Percentiles rank a stretch among this genome's conserved stretches.
Conservation (phyloP, 2,888 invertebrate species). For the Acanthosepion pharaonis region DNA sequence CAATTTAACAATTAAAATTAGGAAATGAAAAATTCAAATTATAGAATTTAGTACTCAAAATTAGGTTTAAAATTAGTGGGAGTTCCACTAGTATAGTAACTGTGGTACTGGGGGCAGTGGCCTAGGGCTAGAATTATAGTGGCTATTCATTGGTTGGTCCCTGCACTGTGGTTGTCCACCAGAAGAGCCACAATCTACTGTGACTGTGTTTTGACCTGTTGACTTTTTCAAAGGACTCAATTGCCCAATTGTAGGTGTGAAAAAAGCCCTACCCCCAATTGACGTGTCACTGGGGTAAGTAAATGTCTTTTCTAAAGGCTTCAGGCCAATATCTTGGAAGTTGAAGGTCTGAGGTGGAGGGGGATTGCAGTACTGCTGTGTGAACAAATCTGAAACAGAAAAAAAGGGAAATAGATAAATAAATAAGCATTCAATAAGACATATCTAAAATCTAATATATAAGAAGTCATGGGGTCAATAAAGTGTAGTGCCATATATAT, state of each 20-base stretch:
- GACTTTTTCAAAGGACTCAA: background rate
- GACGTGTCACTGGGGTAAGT: conserved; percentile 5
- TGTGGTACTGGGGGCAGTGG: conserved; percentile 33
- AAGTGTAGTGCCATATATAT: no score
- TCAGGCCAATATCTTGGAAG: conserved; percentile 33
- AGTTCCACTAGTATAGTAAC: background rate
- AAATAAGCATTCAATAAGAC: background rate
- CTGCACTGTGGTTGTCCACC: conserved; percentile 20
- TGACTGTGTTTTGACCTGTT: background rate
- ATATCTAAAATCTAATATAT: no score
- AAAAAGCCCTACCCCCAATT: background rate
- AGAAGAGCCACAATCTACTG: conserved; percentile 33
- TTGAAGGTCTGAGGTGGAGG: conserved; percentile 33
- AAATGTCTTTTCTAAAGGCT: background rate
- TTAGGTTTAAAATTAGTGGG: background rate
- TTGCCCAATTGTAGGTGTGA: background rate
- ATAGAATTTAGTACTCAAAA: no score
- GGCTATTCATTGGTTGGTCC: conserved; percentile 21
- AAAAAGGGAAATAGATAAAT: background rate
- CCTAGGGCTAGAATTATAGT: conserved; percentile 18
- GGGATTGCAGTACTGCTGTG: conserved; percentile 12
- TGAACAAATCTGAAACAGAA: background rate
- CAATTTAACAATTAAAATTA: background rate
- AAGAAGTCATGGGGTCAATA: no score
- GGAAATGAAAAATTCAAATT: background rate